Evolutionary conservation across 2,113 vertebrate species (phyloP), one percentile per base, ranked within the genome.

Genomic region (Gymnogyps californianus): DNA sequence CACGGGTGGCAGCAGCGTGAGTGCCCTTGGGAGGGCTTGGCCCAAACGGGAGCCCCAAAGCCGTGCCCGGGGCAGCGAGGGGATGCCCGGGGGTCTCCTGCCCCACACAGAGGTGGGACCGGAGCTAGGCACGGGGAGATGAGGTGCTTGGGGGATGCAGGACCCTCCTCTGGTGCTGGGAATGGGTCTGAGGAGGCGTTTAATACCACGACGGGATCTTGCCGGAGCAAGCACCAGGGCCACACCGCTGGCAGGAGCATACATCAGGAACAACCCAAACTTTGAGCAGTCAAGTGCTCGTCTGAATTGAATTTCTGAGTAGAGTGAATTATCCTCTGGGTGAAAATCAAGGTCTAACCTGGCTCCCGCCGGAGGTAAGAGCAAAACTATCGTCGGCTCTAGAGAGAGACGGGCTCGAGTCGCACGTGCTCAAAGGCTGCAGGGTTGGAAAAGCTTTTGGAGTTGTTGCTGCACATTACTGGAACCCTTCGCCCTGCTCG

Each of bases 321-420:
- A 31, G 31, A 19, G 36, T 1, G 21, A 40, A 10, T 28, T 25
- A 18, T 25, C 8, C n/a, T 58, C 25, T 2, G 40, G 29, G 14
- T 36, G 29, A 46, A 20, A 70, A 61, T 19, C 34, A 9, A 44
- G 19, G 55, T 12, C 7, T 32, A 54, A 59, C 31, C n/a, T n/a
- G 36, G 34, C 12, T 91, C 20, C 52, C 9, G 22, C 72, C 15
- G 52, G 62, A 72, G 31, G 14, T 7, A 21, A 29, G 12, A 44
- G 65, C 42, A 34, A 36, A 93, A 61, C 9, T 0, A 0, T 31
- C 3, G 6, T 0, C 0, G 2, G 44, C 25, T 55, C 32, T 6
- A n/a, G 75, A 55, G 49, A 42, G 4, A 5, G 54, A 26, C 0
- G 1, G 82, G 52, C 34, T 52, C 1, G 2, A 19, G 34, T 18